Conservation (phyloP, 2,888 invertebrate species). For the Ypsolopha scabrella region DNA sequence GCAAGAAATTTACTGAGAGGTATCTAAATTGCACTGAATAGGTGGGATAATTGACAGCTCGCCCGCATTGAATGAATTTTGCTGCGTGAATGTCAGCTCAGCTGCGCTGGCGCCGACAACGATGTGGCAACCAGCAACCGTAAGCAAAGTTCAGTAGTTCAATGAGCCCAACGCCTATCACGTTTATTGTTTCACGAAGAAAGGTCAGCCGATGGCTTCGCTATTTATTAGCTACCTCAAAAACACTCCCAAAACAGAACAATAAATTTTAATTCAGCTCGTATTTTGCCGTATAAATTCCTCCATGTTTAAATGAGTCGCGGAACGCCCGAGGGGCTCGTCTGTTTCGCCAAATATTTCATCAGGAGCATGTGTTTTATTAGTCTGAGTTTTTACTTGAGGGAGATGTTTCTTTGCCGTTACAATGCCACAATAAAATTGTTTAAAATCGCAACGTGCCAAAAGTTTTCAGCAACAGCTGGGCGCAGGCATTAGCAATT, state of each 20-base stretch:
- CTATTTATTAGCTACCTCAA: slow-evolving; percentile 7
- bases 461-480: too few relatives aligned
- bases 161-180: slow-evolving; percentile 41
- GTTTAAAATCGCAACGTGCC: too few relatives aligned
- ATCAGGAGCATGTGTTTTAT: slow-evolving; percentile 34
- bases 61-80: slow-evolving; percentile 11
- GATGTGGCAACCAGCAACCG: slow-evolving; percentile 42
- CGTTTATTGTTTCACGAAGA: slow-evolving; percentile 41
- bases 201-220: slow-evolving; percentile 31
- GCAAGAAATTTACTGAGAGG: neutral
- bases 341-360: slow-evolving; percentile 30
- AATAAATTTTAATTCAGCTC: neutral
- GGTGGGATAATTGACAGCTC: slow-evolving; percentile 1
- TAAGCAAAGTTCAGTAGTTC: slow-evolving; percentile 59
- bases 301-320: slow-evolving; percentile 1
- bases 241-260: neutral
- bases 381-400: slow-evolving; percentile 37
- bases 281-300: neutral
- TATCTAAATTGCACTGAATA: neutral
- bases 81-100: slow-evolving; percentile 26
- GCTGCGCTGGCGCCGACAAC: slow-evolving; percentile 3
- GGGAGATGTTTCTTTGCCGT: slow-evolving; percentile 17
- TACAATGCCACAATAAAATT: neutral
- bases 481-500: too few relatives aligned
- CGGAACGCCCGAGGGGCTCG: slow-evolving; percentile 22